Conservation (phyloP, 1,140 invertebrate genomes). For the Pseudobourletiella spinata region DNA sequence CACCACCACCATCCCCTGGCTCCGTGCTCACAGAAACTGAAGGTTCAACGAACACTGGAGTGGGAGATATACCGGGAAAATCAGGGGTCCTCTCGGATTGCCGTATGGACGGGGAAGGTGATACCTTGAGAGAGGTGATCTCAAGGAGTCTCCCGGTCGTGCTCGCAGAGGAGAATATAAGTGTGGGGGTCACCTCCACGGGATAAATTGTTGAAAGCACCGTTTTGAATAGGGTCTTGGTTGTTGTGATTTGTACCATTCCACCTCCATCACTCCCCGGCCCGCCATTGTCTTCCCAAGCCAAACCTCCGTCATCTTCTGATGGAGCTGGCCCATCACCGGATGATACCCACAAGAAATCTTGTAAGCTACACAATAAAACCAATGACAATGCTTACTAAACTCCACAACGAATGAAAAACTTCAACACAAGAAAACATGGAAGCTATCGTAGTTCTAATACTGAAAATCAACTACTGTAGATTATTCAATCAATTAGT, state of each 20-base stretch:
- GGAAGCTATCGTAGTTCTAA: no score
- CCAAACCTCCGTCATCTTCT: conserved; percentile 30
- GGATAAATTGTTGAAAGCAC: conserved; percentile 31
- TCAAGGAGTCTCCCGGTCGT: not conserved
- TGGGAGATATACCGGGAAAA: not conserved
- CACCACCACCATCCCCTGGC: no score
- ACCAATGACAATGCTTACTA: no score
- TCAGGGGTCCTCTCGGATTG: no score
- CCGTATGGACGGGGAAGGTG: no score
- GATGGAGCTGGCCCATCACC: conserved; percentile 55
- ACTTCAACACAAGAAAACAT: no score
- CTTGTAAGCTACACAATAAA: not conserved
- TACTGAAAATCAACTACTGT: no score
- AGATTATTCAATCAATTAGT: no score
- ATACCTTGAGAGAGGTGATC: not conserved
- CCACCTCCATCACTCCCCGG: not conserved
- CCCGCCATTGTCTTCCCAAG: conserved; percentile 28
- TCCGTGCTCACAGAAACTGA: no score
- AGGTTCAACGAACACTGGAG: not conserved
- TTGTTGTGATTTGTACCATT: conserved; percentile 24
- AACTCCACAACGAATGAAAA: no score
- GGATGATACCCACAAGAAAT: conserved; percentile 59
- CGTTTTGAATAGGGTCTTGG: conserved; percentile 30
- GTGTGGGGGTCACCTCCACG: conserved; percentile 30
- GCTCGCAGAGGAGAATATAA: conserved; percentile 10